These are phyloP conservation scores for Pachypanchax playfairii DNA, from an alignment of 2,113 vertebrate species.

Conservation along the genomic window DNA sequence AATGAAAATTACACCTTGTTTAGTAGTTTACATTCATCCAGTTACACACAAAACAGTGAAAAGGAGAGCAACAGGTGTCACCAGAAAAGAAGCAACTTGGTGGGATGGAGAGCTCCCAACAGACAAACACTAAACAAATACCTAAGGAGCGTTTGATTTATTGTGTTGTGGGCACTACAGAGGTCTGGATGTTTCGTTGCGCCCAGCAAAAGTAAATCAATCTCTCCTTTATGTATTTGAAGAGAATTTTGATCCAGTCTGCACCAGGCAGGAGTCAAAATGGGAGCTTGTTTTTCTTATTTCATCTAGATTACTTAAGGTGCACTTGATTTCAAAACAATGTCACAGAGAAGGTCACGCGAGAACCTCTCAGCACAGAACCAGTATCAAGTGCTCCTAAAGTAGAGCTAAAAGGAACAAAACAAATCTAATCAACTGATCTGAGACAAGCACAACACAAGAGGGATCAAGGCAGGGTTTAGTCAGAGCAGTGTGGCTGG, in stretches of 20 bases:
- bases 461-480: conserved; percentile 69
- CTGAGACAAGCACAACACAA: conserved; percentile 66
- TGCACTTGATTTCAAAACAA: conserved; percentile 71
- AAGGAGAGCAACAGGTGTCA: conserved; percentile 32
- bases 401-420: conserved; percentile 65
- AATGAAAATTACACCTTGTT: conserved; percentile 45
- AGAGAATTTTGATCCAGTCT: conserved; percentile 75
- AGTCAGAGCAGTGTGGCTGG: conserved; percentile 53
- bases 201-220: conserved; percentile 65
- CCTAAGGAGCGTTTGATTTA: conserved; percentile 70
- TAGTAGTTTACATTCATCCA: conserved; percentile 29
- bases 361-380: conserved; percentile 47
- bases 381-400: conserved; percentile 70
- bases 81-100: conserved; percentile 58
- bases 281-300: conserved; percentile 45
- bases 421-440: conserved; percentile 50
- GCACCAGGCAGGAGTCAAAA: conserved; percentile 74
- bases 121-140: conserved; percentile 72
- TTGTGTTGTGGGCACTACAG: conserved; percentile 22
- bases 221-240: conserved; percentile 71
- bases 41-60: conserved; percentile 35
- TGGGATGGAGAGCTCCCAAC: conserved; percentile 58
- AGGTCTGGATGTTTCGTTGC: conserved; percentile 18
- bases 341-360: conserved; percentile 54
- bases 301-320: conserved; percentile 58